Evolutionary conservation across 2,888 invertebrate species (phyloP), one percentile per base, ranked within the genome.

Genomic region (Alcis repandata): DNA sequence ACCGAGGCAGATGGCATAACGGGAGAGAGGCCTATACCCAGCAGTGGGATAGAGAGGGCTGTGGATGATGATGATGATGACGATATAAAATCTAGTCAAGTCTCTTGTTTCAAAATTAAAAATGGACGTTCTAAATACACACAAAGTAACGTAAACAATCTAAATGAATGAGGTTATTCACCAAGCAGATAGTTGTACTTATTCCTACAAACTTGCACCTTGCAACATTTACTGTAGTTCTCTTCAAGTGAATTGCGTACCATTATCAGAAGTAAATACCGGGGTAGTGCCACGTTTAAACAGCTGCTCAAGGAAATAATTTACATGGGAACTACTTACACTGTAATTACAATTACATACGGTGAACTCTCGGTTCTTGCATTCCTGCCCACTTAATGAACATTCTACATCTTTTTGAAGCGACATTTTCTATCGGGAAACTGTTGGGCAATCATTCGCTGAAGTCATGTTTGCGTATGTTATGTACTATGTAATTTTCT

Each of bases 381-480:
- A n/a, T n/a, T 36, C 43, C 33, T 17, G 40, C 41, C 41, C 9
- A 17, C 17, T 45, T 45, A 60, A 45, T 60, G 22, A 38, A 60
- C 36, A 59, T 54, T 17, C 60, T 45, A 45, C 45, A 15, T 40
- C 9, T 57, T 33, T 59, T 51, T 51, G n/a, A 32, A 33, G 11
- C n/a, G 49, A 56, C 17, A 33, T 43, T 59, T 63, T 63, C 59
- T 48, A 53, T 41, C 40, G 41, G 32, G 46, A 52, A 40, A 32
- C 46, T 20, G 41, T 49, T 54, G 36, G 17, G 59, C 15, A 64
- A 64, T 36, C 33, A 15, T 59, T 63, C 59, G 56, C 51, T 51
- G 27, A 46, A 41, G 65, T 43, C 45, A 22, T 52, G 41, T 65
- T 65, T 60, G 56, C 59, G 15, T 59, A 57, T 57, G n/a, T 59